These are phyloP conservation scores for Baronia brevicornis DNA, from an alignment of 2,888 invertebrate genomes.

Conservation along the genomic window DNA sequence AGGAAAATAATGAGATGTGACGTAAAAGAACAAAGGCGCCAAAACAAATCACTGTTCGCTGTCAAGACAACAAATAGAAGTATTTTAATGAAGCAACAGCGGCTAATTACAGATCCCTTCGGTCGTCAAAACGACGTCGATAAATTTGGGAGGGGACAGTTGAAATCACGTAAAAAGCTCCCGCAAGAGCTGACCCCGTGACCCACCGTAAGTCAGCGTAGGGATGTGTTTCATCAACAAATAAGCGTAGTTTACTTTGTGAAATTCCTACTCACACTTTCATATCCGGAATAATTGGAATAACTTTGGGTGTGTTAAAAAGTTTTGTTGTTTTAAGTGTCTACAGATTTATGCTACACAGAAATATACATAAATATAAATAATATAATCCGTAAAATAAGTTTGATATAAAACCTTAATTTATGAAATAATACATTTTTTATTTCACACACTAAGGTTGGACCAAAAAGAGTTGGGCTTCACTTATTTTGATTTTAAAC, in stretches of 20 bases:
- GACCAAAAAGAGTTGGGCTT: too few relatives aligned
- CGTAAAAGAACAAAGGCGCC: slow-evolving; percentile 36
- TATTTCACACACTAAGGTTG: too few relatives aligned
- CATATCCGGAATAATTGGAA: slow-evolving; percentile 6
- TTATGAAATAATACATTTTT: too few relatives aligned
- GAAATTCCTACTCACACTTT: slow-evolving; percentile 4
- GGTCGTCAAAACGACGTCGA: slow-evolving; percentile 36
- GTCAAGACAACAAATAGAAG: slow-evolving; percentile 55
- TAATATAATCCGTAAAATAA: too few relatives aligned
- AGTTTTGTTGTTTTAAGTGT: too few relatives aligned
- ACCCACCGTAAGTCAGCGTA: slow-evolving; percentile 22
- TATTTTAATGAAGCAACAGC: slow-evolving; percentile 65
- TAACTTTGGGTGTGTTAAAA: too few relatives aligned
- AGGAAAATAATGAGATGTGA: slow-evolving; percentile 14
- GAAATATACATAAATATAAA: too few relatives aligned
- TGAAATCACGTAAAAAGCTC: slow-evolving; percentile 43
- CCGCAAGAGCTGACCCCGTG: slow-evolving; percentile 36
- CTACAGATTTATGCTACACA: too few relatives aligned
- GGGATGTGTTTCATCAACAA: slow-evolving; percentile 12
- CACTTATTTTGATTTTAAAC: too few relatives aligned
- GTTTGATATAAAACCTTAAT: too few relatives aligned
- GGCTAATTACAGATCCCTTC: slow-evolving; percentile 54
- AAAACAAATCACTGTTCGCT: slow-evolving; percentile 54
- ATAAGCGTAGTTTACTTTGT: slow-evolving; percentile 16
- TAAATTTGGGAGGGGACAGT: slow-evolving; percentile 41